Percentiles rank a stretch among this genome's conserved stretches.
Conservation (phyloP, 64 coral and sea anemone species). For the Montipora cactus region DNA sequence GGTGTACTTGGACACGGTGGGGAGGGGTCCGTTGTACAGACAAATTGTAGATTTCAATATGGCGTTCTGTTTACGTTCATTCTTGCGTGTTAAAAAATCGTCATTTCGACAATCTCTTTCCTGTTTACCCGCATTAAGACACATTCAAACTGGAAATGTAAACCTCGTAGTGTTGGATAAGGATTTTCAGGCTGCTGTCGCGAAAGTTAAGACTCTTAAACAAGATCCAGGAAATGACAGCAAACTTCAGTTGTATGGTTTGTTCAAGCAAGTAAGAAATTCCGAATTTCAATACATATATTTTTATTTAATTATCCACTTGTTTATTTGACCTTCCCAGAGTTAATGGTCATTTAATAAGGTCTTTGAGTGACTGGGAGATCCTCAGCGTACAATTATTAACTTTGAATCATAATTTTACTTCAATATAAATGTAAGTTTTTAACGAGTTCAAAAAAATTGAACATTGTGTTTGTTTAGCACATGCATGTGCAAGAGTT, state of each 20-base stretch:
- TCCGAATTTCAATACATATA: background rate
- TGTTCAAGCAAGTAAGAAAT: slow-evolving; percentile 93
- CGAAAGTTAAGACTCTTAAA: slow-evolving; percentile 76
- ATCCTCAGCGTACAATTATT: too few relatives aligned
- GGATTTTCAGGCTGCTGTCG: slow-evolving; percentile 81
- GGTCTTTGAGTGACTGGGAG: too few relatives aligned
- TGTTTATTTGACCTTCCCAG: too few relatives aligned
- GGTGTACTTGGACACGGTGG: too few relatives aligned
- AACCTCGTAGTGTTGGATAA: slow-evolving; percentile 29
- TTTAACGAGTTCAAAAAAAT: too few relatives aligned
- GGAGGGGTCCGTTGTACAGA: too few relatives aligned
- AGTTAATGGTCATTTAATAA: too few relatives aligned
- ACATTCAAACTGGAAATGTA: slow-evolving; percentile 37
- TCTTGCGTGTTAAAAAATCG: background rate
- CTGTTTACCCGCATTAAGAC: slow-evolving; percentile 37
- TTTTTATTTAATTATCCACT: background rate
- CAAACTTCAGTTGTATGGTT: slow-evolving; percentile 95
- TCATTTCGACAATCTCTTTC: slow-evolving; percentile 9
- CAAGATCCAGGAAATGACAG: slow-evolving; percentile 97
- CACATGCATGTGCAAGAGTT: too few relatives aligned
- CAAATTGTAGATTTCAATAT: background rate
- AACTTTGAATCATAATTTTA: too few relatives aligned
- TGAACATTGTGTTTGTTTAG: too few relatives aligned
- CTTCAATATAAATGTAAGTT: too few relatives aligned
- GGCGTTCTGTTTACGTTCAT: slow-evolving; percentile 18